Conservation (phyloP, 2,113 vertebrate species). For the Maccullochella peelii region DNA sequence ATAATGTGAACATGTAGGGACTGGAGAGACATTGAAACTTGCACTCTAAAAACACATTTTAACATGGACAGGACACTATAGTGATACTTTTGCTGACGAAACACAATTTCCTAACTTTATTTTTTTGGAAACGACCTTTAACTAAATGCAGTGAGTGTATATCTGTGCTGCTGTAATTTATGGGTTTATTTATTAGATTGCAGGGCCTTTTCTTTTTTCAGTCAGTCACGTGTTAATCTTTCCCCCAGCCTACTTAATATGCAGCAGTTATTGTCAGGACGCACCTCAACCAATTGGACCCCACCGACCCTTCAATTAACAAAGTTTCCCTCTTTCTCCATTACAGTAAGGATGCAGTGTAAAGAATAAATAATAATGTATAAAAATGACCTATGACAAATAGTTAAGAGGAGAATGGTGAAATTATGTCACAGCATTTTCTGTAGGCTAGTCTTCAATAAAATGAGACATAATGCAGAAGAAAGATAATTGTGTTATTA, state of each 20-base stretch:
- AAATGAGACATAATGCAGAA: not conserved
- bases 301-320: constrained; percentile 62
- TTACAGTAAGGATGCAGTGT: not conserved
- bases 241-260: constrained; percentile 39
- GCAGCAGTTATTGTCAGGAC: constrained; percentile 52
- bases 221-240: constrained; percentile 61
- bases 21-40: not conserved
- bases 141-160: not conserved
- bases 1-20: not conserved
- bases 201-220: constrained; percentile 19
- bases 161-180: not conserved
- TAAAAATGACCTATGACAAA: constrained; percentile 12
- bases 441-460: not conserved
- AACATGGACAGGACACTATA: constrained; percentile 1
- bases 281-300: constrained; percentile 55
- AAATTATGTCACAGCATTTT: constrained; percentile 6
- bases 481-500: not conserved
- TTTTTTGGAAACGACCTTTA: not conserved
- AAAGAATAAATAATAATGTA: not conserved
- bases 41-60: not conserved
- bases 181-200: constrained; percentile 14
- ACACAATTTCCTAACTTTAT: not conserved
- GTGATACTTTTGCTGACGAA: not conserved
- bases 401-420: not conserved
- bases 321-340: constrained; percentile 30